These are phyloP conservation scores for Microtus obscurus DNA, from an alignment of 2,797 vertebrate species.

Conservation along the genomic window DNA sequence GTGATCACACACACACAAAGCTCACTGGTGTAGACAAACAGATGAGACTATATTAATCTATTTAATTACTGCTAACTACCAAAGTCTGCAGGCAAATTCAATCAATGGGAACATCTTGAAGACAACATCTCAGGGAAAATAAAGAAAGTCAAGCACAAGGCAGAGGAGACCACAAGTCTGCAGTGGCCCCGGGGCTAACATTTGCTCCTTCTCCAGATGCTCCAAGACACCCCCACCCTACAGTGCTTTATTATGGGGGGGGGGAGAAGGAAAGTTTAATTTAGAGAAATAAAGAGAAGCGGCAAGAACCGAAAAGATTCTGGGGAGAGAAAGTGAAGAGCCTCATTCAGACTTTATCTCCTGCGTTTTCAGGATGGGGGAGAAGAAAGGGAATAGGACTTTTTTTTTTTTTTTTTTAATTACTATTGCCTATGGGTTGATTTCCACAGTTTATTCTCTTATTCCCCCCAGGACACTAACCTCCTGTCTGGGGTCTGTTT, in stretches of 20 bases:
- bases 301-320: neutral
- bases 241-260: neutral
- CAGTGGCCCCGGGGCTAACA: neutral
- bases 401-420: neutral
- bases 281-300: slow-evolving; percentile 33
- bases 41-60: slow-evolving; percentile 29
- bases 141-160: neutral
- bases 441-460: slow-evolving; percentile 42
- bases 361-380: neutral
- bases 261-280: neutral
- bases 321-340: neutral
- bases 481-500: neutral
- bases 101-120: neutral
- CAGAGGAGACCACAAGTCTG: neutral
- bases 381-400: neutral
- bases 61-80: slow-evolving; percentile 45
- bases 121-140: neutral
- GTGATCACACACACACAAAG: neutral
- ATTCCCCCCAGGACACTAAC: neutral
- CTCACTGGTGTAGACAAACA: slow-evolving; percentile 42
- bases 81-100: slow-evolving; percentile 41
- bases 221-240: neutral
- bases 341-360: neutral
- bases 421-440: neutral
- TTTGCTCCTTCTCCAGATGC: neutral